These are phyloP conservation scores for Anoura caudifer DNA, from an alignment of 2,113 vertebrate genomes.

Conservation along the genomic window DNA sequence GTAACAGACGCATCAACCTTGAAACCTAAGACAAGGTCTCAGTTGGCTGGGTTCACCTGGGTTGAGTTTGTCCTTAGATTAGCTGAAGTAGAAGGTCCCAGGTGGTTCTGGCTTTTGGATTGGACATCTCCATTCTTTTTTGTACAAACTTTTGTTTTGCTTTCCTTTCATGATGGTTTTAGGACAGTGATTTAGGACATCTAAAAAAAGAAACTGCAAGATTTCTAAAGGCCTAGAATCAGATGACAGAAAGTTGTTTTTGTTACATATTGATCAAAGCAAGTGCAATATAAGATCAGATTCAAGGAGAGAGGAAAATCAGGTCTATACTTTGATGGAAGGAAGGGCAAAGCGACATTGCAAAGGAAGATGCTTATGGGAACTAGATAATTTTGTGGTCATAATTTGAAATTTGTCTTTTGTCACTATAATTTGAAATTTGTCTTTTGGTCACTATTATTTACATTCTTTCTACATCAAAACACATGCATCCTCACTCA, in stretches of 20 bases:
- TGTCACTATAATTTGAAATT: not conserved
- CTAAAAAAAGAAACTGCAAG: not conserved
- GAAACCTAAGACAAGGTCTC: not conserved
- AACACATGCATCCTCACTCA: not conserved
- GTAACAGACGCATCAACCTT: not conserved
- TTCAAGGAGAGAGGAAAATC: conserved; percentile 27
- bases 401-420: not conserved
- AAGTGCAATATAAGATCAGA: not conserved
- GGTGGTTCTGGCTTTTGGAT: not conserved
- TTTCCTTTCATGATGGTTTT: not conserved
- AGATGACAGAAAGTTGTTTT: not conserved
- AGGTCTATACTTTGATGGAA: not conserved
- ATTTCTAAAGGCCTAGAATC: not conserved
- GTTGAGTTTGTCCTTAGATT: not conserved
- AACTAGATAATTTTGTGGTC: not conserved
- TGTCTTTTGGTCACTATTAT: not conserved
- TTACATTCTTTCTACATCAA: not conserved
- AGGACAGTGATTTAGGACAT: not conserved
- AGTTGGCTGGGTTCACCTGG: not conserved
- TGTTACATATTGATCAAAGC: conserved; percentile 46
- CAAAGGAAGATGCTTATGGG: not conserved
- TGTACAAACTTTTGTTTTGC: not conserved
- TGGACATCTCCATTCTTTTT: not conserved
- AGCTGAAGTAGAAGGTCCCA: not conserved
- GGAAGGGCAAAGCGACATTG: conserved; percentile 1